phyloP scores from a whole-genome alignment of 2,113 vertebrate species.

The Mystacornis crossleyi region DNA sequence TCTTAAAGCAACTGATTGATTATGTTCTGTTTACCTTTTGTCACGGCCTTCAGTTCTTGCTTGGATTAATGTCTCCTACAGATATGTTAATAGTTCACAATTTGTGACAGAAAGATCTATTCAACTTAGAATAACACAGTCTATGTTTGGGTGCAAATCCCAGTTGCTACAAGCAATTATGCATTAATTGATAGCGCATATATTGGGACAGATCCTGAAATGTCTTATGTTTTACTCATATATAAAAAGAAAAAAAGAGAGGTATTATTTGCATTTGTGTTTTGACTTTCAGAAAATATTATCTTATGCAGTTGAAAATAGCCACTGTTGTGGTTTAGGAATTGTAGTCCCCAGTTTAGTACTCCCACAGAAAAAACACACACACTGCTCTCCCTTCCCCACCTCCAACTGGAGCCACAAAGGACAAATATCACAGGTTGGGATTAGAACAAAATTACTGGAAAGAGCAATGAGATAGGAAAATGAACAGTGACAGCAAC shows the following conservation, averaged over 20 bases:
- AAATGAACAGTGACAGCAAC: not conserved
- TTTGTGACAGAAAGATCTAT: not conserved
- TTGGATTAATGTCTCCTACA: not conserved
- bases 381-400: not conserved
- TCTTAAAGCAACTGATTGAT: not conserved
- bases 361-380: not conserved
- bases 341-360: not conserved
- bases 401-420: not conserved
- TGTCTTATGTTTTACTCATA: not conserved
- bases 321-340: not conserved
- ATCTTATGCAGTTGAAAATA: not conserved
- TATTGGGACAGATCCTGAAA: not conserved
- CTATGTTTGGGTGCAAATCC: not conserved
- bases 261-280: not conserved
- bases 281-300: not conserved
- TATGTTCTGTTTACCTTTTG: not conserved
- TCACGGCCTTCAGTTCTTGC: not conserved
- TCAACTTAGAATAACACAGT: not conserved
- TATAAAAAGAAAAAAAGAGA: not conserved
- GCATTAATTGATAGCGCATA: not conserved
- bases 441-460: not conserved
- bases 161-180: not conserved
- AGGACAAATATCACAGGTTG: not conserved
- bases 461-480: not conserved
- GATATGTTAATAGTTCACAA: not conserved